phyloP scores from a whole-genome alignment of 2,888 invertebrate species.

The Heliothis peltigera region DNA sequence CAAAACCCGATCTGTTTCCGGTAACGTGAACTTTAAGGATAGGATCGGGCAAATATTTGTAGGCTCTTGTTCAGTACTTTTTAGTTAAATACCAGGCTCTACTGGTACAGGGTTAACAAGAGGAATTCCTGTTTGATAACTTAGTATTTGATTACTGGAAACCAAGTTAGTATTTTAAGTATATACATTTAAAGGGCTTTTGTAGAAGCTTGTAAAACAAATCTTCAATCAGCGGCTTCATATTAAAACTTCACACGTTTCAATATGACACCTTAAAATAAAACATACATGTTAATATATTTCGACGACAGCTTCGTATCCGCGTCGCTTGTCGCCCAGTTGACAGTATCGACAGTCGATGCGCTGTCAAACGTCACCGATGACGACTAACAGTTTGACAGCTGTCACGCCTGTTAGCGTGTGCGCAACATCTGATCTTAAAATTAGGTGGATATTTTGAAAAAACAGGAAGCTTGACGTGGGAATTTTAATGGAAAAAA shows the following conservation, averaged over 20 bases:
- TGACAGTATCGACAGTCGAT: constrained; percentile 40
- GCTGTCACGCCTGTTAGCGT: constrained; percentile 32
- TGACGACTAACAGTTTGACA: constrained; percentile 49
- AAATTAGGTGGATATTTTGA: constrained; percentile 18
- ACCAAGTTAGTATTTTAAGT: not conserved
- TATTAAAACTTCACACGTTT: constrained; percentile 2
- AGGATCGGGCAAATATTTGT: constrained; percentile 33
- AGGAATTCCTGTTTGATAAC: constrained; percentile 4
- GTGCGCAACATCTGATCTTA: constrained; percentile 47
- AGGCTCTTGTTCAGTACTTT: constrained; percentile 9
- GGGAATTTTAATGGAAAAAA: not conserved
- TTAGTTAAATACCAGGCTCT: constrained; percentile 3
- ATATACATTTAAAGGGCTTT: too few relatives aligned
- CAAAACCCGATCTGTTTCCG: constrained; percentile 36
- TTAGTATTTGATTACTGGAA: not conserved
- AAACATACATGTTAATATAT: constrained; percentile 29
- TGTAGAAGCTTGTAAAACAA: not conserved
- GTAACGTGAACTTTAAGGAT: constrained; percentile 25
- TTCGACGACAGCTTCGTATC: constrained; percentile 58
- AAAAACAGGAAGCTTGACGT: constrained; percentile 25
- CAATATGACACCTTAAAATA: constrained; percentile 14
- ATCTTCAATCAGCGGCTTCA: constrained; percentile 25
- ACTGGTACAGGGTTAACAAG: not conserved
- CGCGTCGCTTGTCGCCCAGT: constrained; percentile 32
- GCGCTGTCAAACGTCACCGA: constrained; percentile 45